These are phyloP conservation scores for Leucopsar rothschildi DNA, from an alignment of 2,113 vertebrate species.

Conservation along the genomic window DNA sequence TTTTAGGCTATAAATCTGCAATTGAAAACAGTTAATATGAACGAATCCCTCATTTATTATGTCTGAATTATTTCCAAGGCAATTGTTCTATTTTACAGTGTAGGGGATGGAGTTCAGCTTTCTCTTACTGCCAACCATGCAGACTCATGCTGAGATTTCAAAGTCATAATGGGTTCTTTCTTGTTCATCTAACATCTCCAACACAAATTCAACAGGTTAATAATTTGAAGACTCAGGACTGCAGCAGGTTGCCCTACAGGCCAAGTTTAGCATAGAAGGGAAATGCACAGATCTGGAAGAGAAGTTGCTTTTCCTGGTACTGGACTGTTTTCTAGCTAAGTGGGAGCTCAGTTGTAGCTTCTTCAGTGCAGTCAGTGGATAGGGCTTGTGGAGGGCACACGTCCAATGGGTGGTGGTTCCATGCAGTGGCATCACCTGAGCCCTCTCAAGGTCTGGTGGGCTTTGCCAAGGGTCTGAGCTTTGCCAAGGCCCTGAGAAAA, in stretches of 20 bases:
- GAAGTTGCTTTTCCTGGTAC: not conserved
- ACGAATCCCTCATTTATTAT: not conserved
- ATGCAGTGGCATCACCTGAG: not conserved
- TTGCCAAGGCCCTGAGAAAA: not conserved
- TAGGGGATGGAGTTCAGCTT: not conserved
- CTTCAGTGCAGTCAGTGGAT: not conserved
- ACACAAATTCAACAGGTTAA: not conserved
- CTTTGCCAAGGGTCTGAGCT: not conserved
- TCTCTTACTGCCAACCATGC: not conserved
- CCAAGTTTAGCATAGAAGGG: not conserved
- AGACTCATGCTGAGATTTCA: not conserved
- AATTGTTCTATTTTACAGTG: constrained; percentile 1
- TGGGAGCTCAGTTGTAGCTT: not conserved
- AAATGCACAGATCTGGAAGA: not conserved
- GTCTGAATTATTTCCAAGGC: constrained; percentile 25
- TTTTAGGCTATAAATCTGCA: constrained; percentile 24
- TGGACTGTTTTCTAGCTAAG: not conserved
- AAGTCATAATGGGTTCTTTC: not conserved
- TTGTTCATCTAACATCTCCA: not conserved
- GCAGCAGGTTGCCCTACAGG: not conserved
- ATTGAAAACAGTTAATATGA: not conserved
- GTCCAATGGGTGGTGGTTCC: not conserved
- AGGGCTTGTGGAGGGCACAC: not conserved
- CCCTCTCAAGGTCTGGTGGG: not conserved
- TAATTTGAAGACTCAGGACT: not conserved